phyloP scores from a whole-genome alignment of 2,888 invertebrate species.

The Sphinx pinastri region DNA sequence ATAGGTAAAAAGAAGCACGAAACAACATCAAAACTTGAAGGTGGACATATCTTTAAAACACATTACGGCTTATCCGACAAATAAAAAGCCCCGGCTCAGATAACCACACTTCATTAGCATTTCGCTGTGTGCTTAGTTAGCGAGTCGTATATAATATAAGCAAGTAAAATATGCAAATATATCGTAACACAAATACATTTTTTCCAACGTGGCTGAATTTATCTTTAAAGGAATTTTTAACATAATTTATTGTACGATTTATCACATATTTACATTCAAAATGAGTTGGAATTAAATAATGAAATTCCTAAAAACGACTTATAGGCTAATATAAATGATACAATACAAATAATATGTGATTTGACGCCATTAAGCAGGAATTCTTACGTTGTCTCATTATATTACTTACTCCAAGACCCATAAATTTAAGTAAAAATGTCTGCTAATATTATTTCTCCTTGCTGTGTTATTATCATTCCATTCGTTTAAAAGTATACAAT shows the following conservation, averaged over 20 bases:
- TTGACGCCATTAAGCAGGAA: background rate
- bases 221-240: conserved; percentile 31
- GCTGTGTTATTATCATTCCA: background rate
- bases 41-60: conserved; percentile 62
- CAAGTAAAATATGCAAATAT: conserved; percentile 56
- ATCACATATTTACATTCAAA: conserved; percentile 33
- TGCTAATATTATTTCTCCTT: background rate
- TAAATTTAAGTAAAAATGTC: background rate
- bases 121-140: conserved; percentile 54
- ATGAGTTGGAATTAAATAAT: conserved; percentile 25
- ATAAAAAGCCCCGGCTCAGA: conserved; percentile 57
- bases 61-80: conserved; percentile 64
- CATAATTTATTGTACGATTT: conserved; percentile 22
- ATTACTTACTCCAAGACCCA: background rate
- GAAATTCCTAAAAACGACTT: background rate
- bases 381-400: background rate
- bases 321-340: background rate
- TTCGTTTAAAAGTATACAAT: conserved; percentile 11
- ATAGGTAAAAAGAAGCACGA: conserved; percentile 43
- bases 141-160: conserved; percentile 47
- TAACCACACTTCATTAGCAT: conserved; percentile 68
- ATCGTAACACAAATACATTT: conserved; percentile 45
- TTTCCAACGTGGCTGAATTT: conserved; percentile 34
- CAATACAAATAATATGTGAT: background rate
- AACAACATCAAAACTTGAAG: conserved; percentile 54